A percentile compares a stretch with the other conserved stretches of the same genome.
phyloP scores from a whole-genome alignment of 1,140 invertebrate genomes.

The Ridgeia piscesae region DNA sequence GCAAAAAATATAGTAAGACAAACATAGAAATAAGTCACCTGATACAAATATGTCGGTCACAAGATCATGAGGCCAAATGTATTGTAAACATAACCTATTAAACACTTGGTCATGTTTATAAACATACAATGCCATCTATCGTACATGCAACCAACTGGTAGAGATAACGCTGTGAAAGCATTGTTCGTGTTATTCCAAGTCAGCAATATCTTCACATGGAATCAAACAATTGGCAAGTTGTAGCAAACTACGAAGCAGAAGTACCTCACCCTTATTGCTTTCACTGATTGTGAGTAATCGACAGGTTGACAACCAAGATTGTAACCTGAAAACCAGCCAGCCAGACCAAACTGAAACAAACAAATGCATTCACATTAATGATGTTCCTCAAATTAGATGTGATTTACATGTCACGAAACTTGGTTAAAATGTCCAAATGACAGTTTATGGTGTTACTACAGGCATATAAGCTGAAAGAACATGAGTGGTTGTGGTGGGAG shows the following conservation, averaged over 20 bases:
- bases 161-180: background rate
- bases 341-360: conserved; percentile 69
- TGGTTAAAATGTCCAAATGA: background rate
- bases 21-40: background rate
- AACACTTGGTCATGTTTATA: no score
- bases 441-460: no score
- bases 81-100: no score
- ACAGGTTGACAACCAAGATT: conserved; percentile 86
- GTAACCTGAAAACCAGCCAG: conserved; percentile 76
- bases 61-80: no score
- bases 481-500: no score
- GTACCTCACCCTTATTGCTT: conserved; percentile 75
- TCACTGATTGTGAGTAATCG: conserved; percentile 77
- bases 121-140: no score
- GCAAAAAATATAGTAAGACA: background rate
- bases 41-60: background rate
- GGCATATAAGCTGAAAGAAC: no score
- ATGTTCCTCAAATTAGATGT: background rate
- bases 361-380: background rate
- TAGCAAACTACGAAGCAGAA: background rate
- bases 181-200: background rate
- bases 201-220: background rate
- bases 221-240: background rate
- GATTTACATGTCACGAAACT: background rate
- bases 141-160: no score